Percentiles rank a stretch among this genome's conserved stretches.
phyloP scores from a whole-genome alignment of 2,113 vertebrate genomes.

The Falcunculus frontatus region DNA sequence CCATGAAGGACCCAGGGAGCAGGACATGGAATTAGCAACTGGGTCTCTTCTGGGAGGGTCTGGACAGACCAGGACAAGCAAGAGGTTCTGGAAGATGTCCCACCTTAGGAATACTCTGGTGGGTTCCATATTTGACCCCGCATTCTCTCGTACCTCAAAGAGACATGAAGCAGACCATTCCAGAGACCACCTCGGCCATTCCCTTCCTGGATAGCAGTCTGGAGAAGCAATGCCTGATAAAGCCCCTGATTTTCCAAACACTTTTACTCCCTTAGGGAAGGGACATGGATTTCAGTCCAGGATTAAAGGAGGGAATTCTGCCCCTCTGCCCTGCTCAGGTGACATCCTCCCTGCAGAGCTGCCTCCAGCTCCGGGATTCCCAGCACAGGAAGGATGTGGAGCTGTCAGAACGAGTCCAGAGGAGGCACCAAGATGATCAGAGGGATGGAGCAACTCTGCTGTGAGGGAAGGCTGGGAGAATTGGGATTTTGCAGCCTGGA shows the following conservation, averaged over 20 bases:
- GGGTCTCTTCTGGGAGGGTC: neutral
- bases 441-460: neutral
- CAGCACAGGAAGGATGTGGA: neutral
- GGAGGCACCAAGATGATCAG: neutral
- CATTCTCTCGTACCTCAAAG: neutral
- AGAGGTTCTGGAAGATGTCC: neutral
- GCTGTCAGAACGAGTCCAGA: rapidly evolving
- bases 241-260: neutral
- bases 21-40: neutral
- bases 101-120: neutral
- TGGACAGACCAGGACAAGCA: neutral
- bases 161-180: neutral
- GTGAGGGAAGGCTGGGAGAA: neutral
- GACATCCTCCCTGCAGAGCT: neutral
- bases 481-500: neutral
- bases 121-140: neutral
- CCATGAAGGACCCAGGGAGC: neutral
- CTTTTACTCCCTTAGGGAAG: neutral
- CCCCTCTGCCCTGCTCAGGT: neutral
- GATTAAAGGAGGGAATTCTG: neutral
- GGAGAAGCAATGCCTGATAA: neutral
- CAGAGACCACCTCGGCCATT: neutral
- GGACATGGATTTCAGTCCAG: neutral
- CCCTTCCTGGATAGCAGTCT: neutral
- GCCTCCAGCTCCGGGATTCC: neutral